Evolutionary conservation across 2,797 vertebrate species (phyloP).

Genomic region (Australoheros facetus): DNA sequence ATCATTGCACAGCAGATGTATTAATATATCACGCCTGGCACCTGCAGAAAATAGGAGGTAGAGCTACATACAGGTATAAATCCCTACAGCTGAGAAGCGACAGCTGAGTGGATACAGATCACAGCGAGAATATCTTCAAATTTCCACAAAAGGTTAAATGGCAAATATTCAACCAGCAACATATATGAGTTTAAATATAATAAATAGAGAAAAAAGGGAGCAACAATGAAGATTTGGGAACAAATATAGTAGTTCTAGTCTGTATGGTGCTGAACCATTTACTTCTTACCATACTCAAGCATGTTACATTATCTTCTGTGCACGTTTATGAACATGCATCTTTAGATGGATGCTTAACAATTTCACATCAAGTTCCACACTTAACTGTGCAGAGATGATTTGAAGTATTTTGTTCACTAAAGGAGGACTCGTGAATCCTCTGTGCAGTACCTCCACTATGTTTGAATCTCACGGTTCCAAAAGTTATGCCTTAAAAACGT

Average conservation of each 20-base stretch:
- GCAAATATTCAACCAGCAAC: conserved; percentile 24
- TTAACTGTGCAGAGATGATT: conserved; percentile 10
- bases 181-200: conserved; percentile 52
- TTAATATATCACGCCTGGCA: conserved; percentile 78
- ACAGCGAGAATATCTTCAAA: conserved; percentile 17
- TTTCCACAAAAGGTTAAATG: conserved; percentile 24
- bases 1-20: conserved; percentile 57
- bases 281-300: conserved; percentile 24
- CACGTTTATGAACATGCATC: conserved; percentile 18
- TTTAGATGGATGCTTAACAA: conserved; percentile 16
- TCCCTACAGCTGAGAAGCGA: conserved; percentile 71
- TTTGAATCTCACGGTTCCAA: conserved; percentile 13
- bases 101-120: conserved; percentile 24
- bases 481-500: not conserved
- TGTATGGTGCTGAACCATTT: not conserved
- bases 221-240: not conserved
- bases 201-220: conserved; percentile 42
- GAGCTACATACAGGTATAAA: conserved; percentile 83
- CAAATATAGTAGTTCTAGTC: conserved; percentile 23
- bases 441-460: conserved; percentile 15
- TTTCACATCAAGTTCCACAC: not conserved
- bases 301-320: conserved; percentile 6
- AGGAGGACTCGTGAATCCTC: not conserved
- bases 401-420: conserved; percentile 44
- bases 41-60: conserved; percentile 90